Evolutionary conservation across 2,888 invertebrate species (phyloP).

Genomic region (Chrysolina americana): DNA sequence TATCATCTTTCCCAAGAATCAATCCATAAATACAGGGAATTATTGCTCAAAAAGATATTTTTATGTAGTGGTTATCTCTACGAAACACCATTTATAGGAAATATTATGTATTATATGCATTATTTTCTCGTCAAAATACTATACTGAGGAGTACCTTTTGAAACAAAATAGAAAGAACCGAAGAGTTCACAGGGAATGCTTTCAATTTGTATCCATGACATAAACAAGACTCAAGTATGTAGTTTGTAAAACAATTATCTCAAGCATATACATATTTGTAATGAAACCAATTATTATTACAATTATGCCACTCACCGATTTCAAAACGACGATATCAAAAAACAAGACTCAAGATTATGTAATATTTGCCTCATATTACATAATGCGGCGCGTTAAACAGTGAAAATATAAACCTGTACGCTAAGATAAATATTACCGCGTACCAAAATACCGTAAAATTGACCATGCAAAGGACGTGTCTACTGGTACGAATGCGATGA

Average conservation of each 20-base stretch:
- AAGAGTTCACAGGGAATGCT: neutral
- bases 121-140: too few relatives aligned
- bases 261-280: neutral
- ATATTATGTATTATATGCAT: too few relatives aligned
- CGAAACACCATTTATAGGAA: too few relatives aligned
- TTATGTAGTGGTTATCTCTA: too few relatives aligned
- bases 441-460: slow-evolving; percentile 20
- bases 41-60: too few relatives aligned
- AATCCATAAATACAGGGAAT: too few relatives aligned
- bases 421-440: slow-evolving; percentile 23
- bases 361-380: slow-evolving; percentile 34
- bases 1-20: too few relatives aligned
- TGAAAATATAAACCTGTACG: slow-evolving; percentile 17
- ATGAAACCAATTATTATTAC: slow-evolving; percentile 27
- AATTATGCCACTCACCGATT: slow-evolving; percentile 32
- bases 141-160: too few relatives aligned
- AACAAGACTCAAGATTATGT: slow-evolving; percentile 27
- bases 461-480: slow-evolving; percentile 5
- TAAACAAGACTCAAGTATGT: neutral
- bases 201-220: neutral
- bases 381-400: slow-evolving; percentile 25
- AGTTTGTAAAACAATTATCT: neutral
- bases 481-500: neutral
- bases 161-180: too few relatives aligned
- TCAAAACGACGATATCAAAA: slow-evolving; percentile 29